Evolutionary conservation across 2,888 invertebrate genomes (phyloP).

Genomic region (Athalia cordata): DNA sequence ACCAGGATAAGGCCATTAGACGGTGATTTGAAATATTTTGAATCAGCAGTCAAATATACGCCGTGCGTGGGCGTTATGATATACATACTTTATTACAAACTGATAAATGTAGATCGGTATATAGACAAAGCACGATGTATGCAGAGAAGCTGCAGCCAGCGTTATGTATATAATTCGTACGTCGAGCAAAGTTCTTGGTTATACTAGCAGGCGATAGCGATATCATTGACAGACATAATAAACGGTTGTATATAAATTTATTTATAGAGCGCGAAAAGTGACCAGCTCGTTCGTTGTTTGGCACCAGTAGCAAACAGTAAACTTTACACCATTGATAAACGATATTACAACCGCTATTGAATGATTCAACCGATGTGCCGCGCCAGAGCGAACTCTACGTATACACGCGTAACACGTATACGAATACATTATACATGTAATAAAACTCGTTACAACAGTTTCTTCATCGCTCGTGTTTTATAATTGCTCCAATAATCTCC

Average conservation of each 20-base stretch:
- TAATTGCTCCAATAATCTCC: too few relatives aligned
- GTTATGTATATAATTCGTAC: background rate
- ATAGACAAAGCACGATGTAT: too few relatives aligned
- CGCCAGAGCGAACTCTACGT: background rate
- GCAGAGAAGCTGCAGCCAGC: too few relatives aligned
- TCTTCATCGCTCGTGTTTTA: too few relatives aligned
- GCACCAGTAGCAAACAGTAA: background rate
- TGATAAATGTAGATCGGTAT: too few relatives aligned
- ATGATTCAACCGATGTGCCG: constrained; percentile 2
- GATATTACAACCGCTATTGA: constrained; percentile 16
- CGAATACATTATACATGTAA: background rate
- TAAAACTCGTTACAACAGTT: too few relatives aligned
- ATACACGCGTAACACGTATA: background rate
- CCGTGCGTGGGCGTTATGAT: too few relatives aligned
- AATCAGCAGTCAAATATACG: too few relatives aligned
- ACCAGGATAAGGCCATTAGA: too few relatives aligned
- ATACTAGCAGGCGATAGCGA: constrained; percentile 17
- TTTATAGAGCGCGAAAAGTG: constrained; percentile 34
- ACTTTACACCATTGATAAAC: constrained; percentile 40
- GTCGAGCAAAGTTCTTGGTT: constrained; percentile 30
- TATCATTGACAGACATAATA: constrained; percentile 42
- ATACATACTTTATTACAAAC: too few relatives aligned
- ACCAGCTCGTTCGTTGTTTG: background rate
- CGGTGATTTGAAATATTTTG: too few relatives aligned
- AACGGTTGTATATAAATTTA: constrained; percentile 2